A percentile compares a stretch with the other conserved stretches of the same genome.
Evolutionary conservation across 2,113 vertebrate species (phyloP).

Genomic region (Panurus biarmicus): DNA sequence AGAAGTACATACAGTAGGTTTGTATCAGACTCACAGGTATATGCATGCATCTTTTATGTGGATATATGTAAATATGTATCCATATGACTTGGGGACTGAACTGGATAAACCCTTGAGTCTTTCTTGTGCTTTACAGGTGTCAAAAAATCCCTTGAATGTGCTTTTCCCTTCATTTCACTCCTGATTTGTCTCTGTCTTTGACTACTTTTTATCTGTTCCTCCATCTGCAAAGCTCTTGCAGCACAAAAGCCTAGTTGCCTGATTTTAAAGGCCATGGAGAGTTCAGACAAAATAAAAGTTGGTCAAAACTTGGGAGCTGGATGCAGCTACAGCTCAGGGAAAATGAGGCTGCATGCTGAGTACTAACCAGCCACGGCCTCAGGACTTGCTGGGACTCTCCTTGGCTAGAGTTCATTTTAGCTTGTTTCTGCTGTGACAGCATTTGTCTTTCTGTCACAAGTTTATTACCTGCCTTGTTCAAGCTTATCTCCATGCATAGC

Average conservation of each 20-base stretch:
- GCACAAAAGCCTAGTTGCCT: not conserved
- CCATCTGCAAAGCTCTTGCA: not conserved
- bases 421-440: not conserved
- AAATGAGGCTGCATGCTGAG: not conserved
- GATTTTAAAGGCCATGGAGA: not conserved
- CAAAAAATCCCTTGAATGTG: not conserved
- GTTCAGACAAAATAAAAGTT: not conserved
- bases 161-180: not conserved
- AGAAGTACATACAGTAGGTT: not conserved
- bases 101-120: not conserved
- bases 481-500: not conserved
- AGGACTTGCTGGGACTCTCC: not conserved
- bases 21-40: not conserved
- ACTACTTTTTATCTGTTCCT: constrained; percentile 13
- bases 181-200: not conserved
- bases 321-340: not conserved
- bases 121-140: not conserved
- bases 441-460: not conserved
- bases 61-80: not conserved
- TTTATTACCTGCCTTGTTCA: not conserved
- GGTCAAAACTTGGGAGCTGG: not conserved
- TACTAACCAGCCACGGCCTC: not conserved
- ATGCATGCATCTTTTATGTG: not conserved
- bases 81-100: not conserved
- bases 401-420: not conserved